Evolutionary conservation across 2,797 vertebrate genomes (phyloP), one percentile per base, ranked within the genome.

Genomic region (Selene dorsalis): DNA sequence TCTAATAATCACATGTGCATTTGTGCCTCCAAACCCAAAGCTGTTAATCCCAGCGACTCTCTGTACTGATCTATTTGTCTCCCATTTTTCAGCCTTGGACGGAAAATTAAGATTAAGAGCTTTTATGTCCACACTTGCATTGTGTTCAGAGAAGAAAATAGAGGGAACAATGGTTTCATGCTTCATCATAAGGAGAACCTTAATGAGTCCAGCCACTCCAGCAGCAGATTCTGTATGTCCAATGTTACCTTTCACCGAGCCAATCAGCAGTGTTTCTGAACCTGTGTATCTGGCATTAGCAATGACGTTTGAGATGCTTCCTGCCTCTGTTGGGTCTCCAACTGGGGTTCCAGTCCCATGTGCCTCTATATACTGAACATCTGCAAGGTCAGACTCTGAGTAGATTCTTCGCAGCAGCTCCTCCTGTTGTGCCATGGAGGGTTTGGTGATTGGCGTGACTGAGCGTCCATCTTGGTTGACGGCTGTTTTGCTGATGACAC

Each of bases 11-110:
- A 77, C 87, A 28, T 97, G 97, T 79, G 94, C 94, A 87, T 97
- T 97, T 60, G 96, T 97, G 60, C 96, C 96, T 55, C 96, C 97
- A 93, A 98, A 97, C 11, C 96, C 96, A 94, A 97, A 97, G 88
- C 93, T 96, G 88, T 96, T 98, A 81, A 98, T 86, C 20, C 96
- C 96, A 80, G 96, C 96, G 52, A 95, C 79, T 86, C 94, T 95
- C 60, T 87, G 92, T 17, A 80, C 81, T 52, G 90, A 89, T 11
- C 75, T 60, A 8, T 83, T 79, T n/a, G 91, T 92, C 75, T 93
- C 86, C 96, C 96, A 98, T 68, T 86, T 93, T 70, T 95, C 92
- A 50, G 88, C 85, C 79, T 77, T 55, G 9, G 87, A 94, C 8
- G 94, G 95, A 89, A 97, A 87, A 1, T 68, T 91, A 52, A 98